phyloP scores from a whole-genome alignment of 2,888 invertebrate species.

The Drosophila meridiana region DNA sequence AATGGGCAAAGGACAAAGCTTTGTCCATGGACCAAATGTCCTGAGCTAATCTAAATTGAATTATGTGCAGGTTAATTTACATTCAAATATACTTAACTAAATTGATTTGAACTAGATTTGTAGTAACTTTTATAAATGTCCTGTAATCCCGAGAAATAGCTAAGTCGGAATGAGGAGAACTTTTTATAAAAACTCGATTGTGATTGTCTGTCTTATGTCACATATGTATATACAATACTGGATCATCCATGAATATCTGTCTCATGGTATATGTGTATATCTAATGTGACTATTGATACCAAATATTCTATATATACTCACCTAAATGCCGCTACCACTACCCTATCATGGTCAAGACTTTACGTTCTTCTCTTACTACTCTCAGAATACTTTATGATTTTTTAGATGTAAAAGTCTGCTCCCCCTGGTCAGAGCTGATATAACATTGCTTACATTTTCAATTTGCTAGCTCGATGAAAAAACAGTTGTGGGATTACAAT shows the following conservation, averaged over 20 bases:
- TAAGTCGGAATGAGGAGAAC: neutral
- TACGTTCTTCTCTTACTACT: no score
- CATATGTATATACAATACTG: no score
- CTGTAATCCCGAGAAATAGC: neutral
- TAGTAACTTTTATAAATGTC: neutral
- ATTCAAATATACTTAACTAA: neutral
- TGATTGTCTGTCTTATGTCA: no score
- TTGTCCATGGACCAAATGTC: neutral
- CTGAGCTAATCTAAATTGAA: neutral
- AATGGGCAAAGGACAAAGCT: neutral
- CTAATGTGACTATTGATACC: no score
- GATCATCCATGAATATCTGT: no score
- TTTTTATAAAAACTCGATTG: neutral
- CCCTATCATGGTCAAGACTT: no score
- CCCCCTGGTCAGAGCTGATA: neutral
- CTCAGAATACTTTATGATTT: neutral
- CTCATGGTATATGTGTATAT: no score
- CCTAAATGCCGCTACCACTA: neutral
- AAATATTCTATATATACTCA: neutral
- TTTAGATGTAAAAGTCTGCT: neutral
- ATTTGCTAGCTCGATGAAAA: neutral
- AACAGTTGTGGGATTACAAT: neutral
- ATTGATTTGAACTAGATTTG: neutral
- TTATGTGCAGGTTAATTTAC: neutral
- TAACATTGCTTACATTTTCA: neutral